phyloP scores from a whole-genome alignment of 2,797 vertebrate species.

The Tachyglossus aculeatus region DNA sequence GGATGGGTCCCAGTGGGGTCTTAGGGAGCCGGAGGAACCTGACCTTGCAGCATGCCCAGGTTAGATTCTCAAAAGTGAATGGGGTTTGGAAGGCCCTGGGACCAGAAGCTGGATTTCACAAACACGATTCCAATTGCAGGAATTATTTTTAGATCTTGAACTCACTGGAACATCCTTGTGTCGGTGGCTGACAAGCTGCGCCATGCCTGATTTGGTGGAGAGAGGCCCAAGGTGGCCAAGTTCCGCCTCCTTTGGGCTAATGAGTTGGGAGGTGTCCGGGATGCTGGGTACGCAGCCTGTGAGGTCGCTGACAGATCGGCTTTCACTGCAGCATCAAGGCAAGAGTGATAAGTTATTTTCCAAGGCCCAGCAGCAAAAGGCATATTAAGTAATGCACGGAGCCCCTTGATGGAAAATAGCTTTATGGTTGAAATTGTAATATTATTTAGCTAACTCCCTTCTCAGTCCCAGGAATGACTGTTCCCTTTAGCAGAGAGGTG shows the following conservation, averaged over 20 bases:
- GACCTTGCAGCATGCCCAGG: no score
- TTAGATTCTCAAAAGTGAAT: constrained; percentile 25
- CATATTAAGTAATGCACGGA: constrained; percentile 66
- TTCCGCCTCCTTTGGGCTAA: constrained; percentile 28
- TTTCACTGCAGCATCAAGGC: constrained; percentile 49
- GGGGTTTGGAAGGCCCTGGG: constrained; percentile 37
- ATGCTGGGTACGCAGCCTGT: constrained; percentile 39
- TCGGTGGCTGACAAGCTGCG: constrained; percentile 16
- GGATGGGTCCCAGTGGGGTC: no score
- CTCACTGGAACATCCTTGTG: constrained; percentile 4
- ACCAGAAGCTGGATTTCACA: constrained; percentile 34
- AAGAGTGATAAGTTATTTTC: constrained; percentile 49
- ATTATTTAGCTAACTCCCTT: constrained; percentile 70
- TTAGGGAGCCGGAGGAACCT: no score
- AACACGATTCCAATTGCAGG: constrained; percentile 49
- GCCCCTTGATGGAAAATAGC: constrained; percentile 58
- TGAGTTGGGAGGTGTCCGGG: constrained; percentile 25
- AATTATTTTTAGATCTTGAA: constrained; percentile 46
- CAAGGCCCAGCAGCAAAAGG: constrained; percentile 53
- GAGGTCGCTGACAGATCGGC: constrained; percentile 45
- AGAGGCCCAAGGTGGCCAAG: constrained; percentile 35
- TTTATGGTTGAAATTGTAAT: constrained; percentile 65
- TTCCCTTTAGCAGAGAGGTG: constrained; percentile 59
- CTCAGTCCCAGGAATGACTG: constrained; percentile 57
- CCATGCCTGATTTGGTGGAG: constrained; percentile 14